A percentile compares a stretch with the other conserved stretches of the same genome.
phyloP scores from a whole-genome alignment of 2,113 vertebrate species.

The Scomber japonicus region DNA sequence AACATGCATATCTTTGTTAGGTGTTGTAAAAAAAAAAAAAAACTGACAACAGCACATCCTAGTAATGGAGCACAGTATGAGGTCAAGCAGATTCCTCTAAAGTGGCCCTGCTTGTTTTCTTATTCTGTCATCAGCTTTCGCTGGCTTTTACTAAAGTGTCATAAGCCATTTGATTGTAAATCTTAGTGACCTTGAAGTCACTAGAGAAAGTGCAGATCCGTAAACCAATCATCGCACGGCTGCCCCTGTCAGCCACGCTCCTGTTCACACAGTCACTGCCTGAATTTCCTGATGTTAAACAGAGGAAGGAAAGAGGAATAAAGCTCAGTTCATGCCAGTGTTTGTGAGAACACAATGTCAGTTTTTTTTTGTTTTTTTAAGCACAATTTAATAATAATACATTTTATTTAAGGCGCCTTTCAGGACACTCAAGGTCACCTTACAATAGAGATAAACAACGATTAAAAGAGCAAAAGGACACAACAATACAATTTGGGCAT shows the following conservation, averaged over 20 bases:
- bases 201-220: constrained; percentile 92
- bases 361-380: constrained; percentile 29
- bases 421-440: too few species aligned
- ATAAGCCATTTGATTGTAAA: constrained; percentile 92
- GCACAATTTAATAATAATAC: too few species aligned
- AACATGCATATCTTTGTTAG: constrained; percentile 66
- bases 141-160: constrained; percentile 90
- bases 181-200: constrained; percentile 93
- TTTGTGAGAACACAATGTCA: constrained; percentile 52
- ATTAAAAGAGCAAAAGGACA: too few species aligned
- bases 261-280: constrained; percentile 86
- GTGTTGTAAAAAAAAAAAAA: constrained; percentile 61
- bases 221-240: constrained; percentile 94
- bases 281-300: constrained; percentile 82
- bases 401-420: too few species aligned
- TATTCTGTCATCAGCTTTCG: constrained; percentile 89
- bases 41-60: constrained; percentile 72
- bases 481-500: constrained; percentile 27
- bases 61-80: constrained; percentile 81
- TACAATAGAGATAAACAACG: too few species aligned
- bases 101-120: constrained; percentile 83
- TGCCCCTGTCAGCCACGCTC: constrained; percentile 89
- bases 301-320: constrained; percentile 67
- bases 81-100: constrained; percentile 90
- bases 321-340: constrained; percentile 51